Evolutionary conservation across 37 sponge, comb jelly and placozoan species (phyloP), one percentile per base, ranked within the genome.

Genomic region (Corticium candelabrum): DNA sequence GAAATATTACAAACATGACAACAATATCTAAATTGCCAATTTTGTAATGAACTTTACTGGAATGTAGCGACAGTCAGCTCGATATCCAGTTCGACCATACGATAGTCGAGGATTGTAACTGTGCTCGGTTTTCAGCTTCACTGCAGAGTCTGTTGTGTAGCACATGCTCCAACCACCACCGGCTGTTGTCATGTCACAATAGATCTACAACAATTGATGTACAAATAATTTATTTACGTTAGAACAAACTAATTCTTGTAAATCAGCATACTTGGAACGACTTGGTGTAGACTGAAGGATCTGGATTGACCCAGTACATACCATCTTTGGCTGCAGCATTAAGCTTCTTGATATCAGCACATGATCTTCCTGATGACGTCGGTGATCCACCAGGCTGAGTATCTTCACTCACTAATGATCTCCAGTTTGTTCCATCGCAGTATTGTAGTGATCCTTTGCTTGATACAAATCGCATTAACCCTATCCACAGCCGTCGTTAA

Each of bases 151-250:
- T 27, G 62, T 50, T 11, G 62, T 50, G 21, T 50, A 50, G 62
- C 62, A 50, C 62, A 50, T 50, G 21, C 62, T 50, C 62, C 62
- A 50, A 50, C 62, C 62, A 27, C 62, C 62, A 50, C 62, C 62
- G 21, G 62, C 62, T 21, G 62, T 50, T 21, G 62, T 50, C 62
- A 50, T 50, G 21, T 50, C 62, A 50, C 62, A 50, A 50, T 50
- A 50, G 15, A 50, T 21, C 62, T 50, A 50, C 62, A 50, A 50
- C 62, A 50, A 21, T 50, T 50, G 11, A 21, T 50, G 11, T 27
- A 50, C 62, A 21, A 27, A 50, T 11, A 21, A 27, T 21, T 50
- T 50, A 50, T 50, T 50, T 50, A 50, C 15, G 62, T 50, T 21
- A 27, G 11, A 11, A 27, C 21, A 27, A 50, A 21, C 62, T 50